A percentile compares a stretch with the other conserved stretches of the same genome.
These are phyloP conservation scores for Yponomeuta evonymella DNA, from an alignment of 2,888 invertebrate species.

Conservation along the genomic window DNA sequence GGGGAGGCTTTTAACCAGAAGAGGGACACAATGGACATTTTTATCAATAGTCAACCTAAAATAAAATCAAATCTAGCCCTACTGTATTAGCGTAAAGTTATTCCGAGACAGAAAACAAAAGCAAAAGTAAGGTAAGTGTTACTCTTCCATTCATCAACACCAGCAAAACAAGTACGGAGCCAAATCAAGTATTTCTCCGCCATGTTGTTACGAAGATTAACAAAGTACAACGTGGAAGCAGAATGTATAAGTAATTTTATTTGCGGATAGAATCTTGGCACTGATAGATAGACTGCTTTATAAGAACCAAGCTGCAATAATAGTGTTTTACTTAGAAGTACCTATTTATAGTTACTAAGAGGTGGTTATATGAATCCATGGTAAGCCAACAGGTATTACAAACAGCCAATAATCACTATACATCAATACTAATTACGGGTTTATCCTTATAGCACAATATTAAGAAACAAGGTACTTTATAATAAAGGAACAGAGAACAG, in stretches of 20 bases:
- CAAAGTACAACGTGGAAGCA: slow-evolving; percentile 16
- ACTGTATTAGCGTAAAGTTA: background rate
- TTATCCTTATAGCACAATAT: too few relatives aligned
- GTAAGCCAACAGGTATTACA: too few relatives aligned
- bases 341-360: too few relatives aligned
- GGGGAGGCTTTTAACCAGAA: too few relatives aligned
- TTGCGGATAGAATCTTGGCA: slow-evolving; percentile 33
- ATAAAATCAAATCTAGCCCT: too few relatives aligned
- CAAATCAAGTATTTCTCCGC: background rate
- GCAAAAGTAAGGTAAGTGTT: background rate
- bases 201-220: slow-evolving; percentile 17
- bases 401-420: too few relatives aligned
- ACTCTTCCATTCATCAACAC: background rate
- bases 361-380: too few relatives aligned
- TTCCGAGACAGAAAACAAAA: background rate
- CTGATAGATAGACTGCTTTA: slow-evolving; percentile 44
- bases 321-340: background rate
- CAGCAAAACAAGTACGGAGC: background rate
- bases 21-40: too few relatives aligned
- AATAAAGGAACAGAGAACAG: too few relatives aligned
- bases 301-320: background rate
- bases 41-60: too few relatives aligned
- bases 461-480: too few relatives aligned
- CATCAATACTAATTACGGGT: too few relatives aligned
- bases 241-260: slow-evolving; percentile 59